These are phyloP conservation scores for Umimayanthus kanabou DNA, from an alignment of 92 coral and sea anemone species.

Conservation along the genomic window DNA sequence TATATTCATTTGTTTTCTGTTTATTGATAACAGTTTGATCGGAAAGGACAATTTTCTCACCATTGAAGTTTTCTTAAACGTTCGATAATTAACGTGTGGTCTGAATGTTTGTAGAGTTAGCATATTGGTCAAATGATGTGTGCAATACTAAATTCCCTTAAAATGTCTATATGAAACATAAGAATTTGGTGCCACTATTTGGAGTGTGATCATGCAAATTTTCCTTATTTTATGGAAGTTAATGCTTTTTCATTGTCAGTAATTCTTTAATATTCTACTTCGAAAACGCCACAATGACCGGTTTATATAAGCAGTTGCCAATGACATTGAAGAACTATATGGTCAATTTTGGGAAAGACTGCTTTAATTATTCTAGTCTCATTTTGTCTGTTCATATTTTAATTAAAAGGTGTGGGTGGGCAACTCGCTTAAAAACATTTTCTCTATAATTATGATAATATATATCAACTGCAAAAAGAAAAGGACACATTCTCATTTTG, in stretches of 20 bases:
- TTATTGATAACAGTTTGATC: not conserved
- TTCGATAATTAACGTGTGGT: not conserved
- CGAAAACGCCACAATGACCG: too few species aligned
- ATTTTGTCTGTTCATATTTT: not conserved
- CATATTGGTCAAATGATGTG: not conserved
- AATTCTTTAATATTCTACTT: too few species aligned
- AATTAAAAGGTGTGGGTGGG: not conserved
- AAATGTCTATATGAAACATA: not conserved
- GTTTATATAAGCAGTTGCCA: too few species aligned
- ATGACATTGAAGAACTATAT: not conserved
- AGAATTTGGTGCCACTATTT: not conserved
- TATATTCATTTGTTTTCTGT: not conserved
- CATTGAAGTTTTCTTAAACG: not conserved
- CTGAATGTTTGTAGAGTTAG: not conserved
- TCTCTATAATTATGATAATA: not conserved
- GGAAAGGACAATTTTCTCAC: not conserved
- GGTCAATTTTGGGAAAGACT: not conserved
- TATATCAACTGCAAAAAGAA: not conserved
- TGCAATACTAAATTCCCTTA: conserved; percentile 8
- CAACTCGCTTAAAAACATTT: too few species aligned
- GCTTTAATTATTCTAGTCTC: not conserved
- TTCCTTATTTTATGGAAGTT: not conserved
- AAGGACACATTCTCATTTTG: too few species aligned
- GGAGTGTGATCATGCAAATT: not conserved
- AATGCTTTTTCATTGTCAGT: not conserved